Percentiles rank a stretch among this genome's conserved stretches.
phyloP scores from a whole-genome alignment of 1,140 invertebrate species.

The Cotesia glomerata region DNA sequence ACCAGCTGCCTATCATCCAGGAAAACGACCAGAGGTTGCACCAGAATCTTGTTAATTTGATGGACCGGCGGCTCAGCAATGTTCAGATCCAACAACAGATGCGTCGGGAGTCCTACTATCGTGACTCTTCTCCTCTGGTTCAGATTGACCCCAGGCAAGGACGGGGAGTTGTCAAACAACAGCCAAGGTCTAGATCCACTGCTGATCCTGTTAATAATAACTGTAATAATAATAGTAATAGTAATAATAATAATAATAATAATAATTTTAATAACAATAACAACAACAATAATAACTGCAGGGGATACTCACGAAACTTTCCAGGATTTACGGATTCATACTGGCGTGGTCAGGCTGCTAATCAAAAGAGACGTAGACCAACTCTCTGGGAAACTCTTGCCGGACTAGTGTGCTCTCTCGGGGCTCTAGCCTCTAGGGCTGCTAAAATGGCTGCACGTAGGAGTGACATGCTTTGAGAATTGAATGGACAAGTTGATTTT shows the following conservation, averaged over 20 bases:
- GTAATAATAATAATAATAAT: no score
- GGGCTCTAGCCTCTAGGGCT: conserved; percentile 56
- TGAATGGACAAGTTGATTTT: not conserved
- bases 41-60: conserved; percentile 51
- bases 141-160: conserved; percentile 18
- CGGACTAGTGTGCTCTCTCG: conserved; percentile 60
- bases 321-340: conserved; percentile 16
- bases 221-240: not conserved
- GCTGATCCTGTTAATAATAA: no score
- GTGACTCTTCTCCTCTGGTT: conserved; percentile 22
- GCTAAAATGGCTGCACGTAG: conserved; percentile 56
- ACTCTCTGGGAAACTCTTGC: conserved; percentile 60
- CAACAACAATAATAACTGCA: not conserved
- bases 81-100: conserved; percentile 45
- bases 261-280: not conserved
- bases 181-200: conserved; percentile 42
- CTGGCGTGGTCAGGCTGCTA: not conserved
- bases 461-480: conserved; percentile 49
- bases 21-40: conserved; percentile 48
- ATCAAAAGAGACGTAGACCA: conserved; percentile 44
- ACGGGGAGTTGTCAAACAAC: conserved; percentile 43
- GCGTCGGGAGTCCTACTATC: conserved; percentile 29
- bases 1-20: conserved; percentile 34
- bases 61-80: conserved; percentile 56
- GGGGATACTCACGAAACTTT: conserved; percentile 10